Evolutionary conservation across 2,888 invertebrate species (phyloP).

Genomic region (Andrena hattorfiana): DNA sequence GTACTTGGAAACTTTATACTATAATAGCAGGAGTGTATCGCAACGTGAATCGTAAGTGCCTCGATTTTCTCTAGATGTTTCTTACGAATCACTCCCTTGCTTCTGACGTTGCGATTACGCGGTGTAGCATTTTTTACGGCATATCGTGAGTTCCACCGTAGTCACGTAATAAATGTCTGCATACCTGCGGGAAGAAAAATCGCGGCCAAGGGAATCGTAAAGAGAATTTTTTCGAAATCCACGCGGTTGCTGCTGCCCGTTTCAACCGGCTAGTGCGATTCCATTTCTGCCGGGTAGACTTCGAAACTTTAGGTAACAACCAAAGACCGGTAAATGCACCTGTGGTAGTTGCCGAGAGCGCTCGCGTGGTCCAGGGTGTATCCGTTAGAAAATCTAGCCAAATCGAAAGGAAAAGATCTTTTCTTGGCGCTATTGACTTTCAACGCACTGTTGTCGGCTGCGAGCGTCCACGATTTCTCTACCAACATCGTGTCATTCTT

Average conservation of each 20-base stretch:
- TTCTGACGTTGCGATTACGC: too few species aligned
- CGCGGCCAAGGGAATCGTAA: too few species aligned
- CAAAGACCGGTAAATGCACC: conserved; percentile 76
- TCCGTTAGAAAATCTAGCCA: conserved; percentile 77
- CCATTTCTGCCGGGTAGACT: too few species aligned
- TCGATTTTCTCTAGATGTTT: too few species aligned
- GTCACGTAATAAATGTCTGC: too few species aligned
- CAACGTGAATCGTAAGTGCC: neutral
- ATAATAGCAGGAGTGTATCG: neutral
- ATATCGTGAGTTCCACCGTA: too few species aligned
- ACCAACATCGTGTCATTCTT: conserved; percentile 68
- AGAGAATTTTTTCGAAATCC: too few species aligned
- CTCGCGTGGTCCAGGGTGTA: conserved; percentile 76
- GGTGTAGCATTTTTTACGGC: too few species aligned
- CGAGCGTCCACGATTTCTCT: conserved; percentile 70
- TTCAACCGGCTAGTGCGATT: too few species aligned
- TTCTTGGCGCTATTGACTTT: conserved; percentile 41
- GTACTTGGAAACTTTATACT: neutral
- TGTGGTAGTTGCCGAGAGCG: conserved; percentile 29
- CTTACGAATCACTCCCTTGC: too few species aligned
- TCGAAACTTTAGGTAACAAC: conserved; percentile 75
- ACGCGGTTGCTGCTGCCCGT: too few species aligned
- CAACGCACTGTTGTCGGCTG: conserved; percentile 55
- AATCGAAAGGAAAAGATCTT: conserved; percentile 71
- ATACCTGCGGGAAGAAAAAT: too few species aligned